Conservation (phyloP, 2,888 invertebrate species). For the Apamea epomidion region DNA sequence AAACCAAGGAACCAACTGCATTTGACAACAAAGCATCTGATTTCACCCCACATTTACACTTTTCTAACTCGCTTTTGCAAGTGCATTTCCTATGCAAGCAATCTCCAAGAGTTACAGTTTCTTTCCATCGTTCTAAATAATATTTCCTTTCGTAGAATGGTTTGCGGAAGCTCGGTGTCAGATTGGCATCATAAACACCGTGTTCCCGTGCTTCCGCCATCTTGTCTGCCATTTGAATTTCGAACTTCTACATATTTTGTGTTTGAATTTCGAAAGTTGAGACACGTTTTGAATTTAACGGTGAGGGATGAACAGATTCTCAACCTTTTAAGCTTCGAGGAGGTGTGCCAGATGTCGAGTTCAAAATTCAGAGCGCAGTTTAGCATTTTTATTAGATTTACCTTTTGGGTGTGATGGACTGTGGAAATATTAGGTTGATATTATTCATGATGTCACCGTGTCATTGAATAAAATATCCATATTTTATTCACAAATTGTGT, state of each 20-base stretch:
- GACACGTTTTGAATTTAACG: conserved; percentile 10
- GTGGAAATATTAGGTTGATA: not conserved
- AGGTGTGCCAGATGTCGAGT: not conserved
- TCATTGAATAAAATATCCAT: not conserved
- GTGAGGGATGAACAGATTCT: not conserved
- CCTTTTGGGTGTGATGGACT: not conserved
- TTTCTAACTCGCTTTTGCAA: not conserved
- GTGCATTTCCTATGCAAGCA: not conserved
- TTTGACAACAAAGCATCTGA: conserved; percentile 20
- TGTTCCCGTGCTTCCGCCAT: conserved; percentile 34
- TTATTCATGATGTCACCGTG: not conserved
- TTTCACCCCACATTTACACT: not conserved
- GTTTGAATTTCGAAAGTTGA: conserved; percentile 27
- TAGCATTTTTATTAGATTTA: conserved; percentile 20
- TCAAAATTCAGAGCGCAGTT: conserved; percentile 6
- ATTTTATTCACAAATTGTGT: not conserved
- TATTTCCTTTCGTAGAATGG: conserved; percentile 21
- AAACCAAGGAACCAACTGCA: not conserved
- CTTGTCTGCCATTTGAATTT: conserved; percentile 29
- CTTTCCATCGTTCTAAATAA: conserved; percentile 26
- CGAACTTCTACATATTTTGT: conserved; percentile 22
- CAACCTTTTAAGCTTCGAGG: conserved; percentile 7
- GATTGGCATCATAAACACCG: conserved; percentile 44
- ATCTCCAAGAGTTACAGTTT: not conserved
- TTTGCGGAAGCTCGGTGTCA: conserved; percentile 31